Evolutionary conservation across 2,797 vertebrate species (phyloP).

Genomic region (Danionella dracula): DNA sequence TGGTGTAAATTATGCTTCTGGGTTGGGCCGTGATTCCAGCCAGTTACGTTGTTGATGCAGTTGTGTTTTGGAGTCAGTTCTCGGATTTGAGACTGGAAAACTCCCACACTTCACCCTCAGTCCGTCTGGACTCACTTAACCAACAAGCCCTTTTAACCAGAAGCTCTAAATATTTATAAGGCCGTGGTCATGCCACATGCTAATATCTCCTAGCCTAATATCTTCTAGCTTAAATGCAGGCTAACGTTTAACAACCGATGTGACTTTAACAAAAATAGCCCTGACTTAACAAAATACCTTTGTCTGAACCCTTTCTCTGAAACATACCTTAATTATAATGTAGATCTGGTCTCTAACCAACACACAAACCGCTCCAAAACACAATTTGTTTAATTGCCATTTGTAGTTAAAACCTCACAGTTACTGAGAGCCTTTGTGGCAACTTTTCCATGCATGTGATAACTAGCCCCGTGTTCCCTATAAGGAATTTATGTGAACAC

Average conservation of each 20-base stretch:
- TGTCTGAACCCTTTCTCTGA: neutral
- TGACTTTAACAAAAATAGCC: neutral
- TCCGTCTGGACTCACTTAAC: slow-evolving; percentile 4
- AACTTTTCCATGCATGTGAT: neutral
- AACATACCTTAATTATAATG: neutral
- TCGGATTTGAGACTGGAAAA: slow-evolving; percentile 43
- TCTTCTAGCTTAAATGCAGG: neutral
- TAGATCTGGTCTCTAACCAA: neutral
- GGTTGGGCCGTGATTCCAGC: slow-evolving; percentile 76
- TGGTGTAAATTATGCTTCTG: slow-evolving; percentile 75
- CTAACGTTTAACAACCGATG: no score
- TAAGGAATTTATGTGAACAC: neutral
- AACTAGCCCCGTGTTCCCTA: neutral
- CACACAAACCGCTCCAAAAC: neutral
- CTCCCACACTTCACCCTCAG: slow-evolving; percentile 41
- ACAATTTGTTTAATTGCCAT: neutral
- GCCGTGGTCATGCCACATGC: neutral
- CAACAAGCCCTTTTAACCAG: neutral
- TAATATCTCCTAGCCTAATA: neutral
- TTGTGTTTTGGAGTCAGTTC: slow-evolving; percentile 68
- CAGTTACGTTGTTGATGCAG: slow-evolving; percentile 71
- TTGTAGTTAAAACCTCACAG: neutral
- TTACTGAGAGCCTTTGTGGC: neutral
- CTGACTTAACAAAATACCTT: neutral
- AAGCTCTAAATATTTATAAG: neutral